These are phyloP conservation scores for Paramuricea clavata DNA, from an alignment of 92 coral and sea anemone species.

Conservation along the genomic window DNA sequence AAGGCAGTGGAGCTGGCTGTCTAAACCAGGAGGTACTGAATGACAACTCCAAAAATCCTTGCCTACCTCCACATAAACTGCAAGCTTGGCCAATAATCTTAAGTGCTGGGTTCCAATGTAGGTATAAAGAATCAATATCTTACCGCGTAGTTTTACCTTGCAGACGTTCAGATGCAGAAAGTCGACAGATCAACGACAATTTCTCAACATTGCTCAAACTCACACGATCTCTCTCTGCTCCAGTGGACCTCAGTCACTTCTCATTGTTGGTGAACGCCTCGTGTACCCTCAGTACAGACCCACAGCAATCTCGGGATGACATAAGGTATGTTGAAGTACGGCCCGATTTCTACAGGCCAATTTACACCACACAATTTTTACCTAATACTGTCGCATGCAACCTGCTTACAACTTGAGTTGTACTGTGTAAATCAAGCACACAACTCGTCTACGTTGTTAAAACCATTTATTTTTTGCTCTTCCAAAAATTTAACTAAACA, in stretches of 20 bases:
- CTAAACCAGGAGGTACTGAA: too few relatives aligned
- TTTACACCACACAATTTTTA: too few relatives aligned
- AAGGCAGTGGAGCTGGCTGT: too few relatives aligned
- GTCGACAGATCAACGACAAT: slow-evolving; percentile 17
- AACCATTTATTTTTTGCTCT: neutral
- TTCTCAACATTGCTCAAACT: slow-evolving; percentile 58
- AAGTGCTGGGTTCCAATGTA: neutral
- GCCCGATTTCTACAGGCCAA: too few relatives aligned
- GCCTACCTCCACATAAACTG: too few relatives aligned
- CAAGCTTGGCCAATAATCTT: neutral
- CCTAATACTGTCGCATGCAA: too few relatives aligned
- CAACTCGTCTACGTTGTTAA: too few relatives aligned
- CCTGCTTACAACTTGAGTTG: too few relatives aligned
- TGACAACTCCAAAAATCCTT: too few relatives aligned
- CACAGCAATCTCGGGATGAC: neutral
- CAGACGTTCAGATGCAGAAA: slow-evolving; percentile 7
- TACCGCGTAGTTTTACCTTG: neutral
- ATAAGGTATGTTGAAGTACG: neutral
- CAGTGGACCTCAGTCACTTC: slow-evolving; percentile 82
- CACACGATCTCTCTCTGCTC: slow-evolving; percentile 85
- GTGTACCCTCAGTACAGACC: slow-evolving; percentile 70
- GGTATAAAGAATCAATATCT: too few relatives aligned
- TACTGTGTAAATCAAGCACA: too few relatives aligned
- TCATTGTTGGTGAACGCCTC: slow-evolving; percentile 94
- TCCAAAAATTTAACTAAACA: neutral